These are phyloP conservation scores for Leucoptera coffeella DNA, from an alignment of 2,888 invertebrate genomes.

Conservation along the genomic window DNA sequence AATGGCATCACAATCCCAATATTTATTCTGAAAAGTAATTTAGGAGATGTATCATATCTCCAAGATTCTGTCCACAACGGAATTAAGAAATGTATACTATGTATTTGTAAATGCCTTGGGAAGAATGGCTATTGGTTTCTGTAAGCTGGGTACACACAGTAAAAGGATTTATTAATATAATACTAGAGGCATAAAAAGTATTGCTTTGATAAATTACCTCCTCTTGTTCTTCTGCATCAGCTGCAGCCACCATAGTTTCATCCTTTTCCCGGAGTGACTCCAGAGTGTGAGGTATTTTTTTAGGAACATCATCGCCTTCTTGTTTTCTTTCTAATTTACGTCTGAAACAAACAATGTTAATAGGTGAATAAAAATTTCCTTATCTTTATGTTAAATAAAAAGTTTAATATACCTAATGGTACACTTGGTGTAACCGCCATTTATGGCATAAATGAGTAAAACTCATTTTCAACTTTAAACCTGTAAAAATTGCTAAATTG, in stretches of 20 bases:
- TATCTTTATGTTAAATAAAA: conserved; percentile 7
- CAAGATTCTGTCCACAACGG: too few species aligned
- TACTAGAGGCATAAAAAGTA: too few species aligned
- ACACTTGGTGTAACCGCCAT: not conserved
- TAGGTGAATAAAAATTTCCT: conserved; percentile 10
- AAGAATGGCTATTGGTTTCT: too few species aligned
- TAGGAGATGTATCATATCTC: too few species aligned
- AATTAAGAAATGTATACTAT: too few species aligned
- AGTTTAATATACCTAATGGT: not conserved
- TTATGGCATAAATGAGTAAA: conserved; percentile 1
- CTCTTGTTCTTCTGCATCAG: conserved; percentile 71
- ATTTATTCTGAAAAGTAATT: too few species aligned
- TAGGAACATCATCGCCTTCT: conserved; percentile 41
- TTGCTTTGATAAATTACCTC: too few species aligned
- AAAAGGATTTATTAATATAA: conserved; percentile 1
- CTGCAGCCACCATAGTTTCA: conserved; percentile 76
- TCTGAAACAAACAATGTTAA: conserved; percentile 15
- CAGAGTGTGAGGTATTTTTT: conserved; percentile 76
- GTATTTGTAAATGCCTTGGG: too few species aligned
- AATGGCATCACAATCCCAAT: too few species aligned
- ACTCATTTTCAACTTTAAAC: too few species aligned
- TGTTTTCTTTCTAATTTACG: conserved; percentile 43
- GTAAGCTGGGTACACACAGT: too few species aligned
- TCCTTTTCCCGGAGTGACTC: conserved; percentile 89
- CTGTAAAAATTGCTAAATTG: too few species aligned